phyloP scores from a whole-genome alignment of 2,888 invertebrate species.

The Amphipyra berbera region DNA sequence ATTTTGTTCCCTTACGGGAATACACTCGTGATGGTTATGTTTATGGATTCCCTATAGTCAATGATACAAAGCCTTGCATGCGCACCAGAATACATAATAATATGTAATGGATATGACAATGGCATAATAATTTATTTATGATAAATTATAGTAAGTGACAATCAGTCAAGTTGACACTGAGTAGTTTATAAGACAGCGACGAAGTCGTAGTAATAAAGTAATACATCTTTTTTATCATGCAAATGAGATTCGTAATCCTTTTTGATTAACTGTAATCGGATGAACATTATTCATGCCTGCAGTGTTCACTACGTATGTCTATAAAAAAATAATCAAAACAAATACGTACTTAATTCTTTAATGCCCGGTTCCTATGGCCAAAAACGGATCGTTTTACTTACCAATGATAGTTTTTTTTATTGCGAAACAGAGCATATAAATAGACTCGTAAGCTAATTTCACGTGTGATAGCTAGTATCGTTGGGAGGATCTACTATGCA shows the following conservation, averaged over 20 bases:
- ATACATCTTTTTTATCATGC: slow-evolving; percentile 6
- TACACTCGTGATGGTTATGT: background rate
- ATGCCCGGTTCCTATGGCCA: too few species aligned
- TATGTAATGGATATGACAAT: slow-evolving; percentile 15
- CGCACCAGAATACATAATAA: slow-evolving; percentile 13
- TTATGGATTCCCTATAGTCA: slow-evolving; percentile 8
- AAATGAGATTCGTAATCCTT: slow-evolving; percentile 3
- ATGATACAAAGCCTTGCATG: background rate
- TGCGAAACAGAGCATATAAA: too few species aligned
- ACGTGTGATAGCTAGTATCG: too few species aligned
- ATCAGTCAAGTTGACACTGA: slow-evolving; percentile 3
- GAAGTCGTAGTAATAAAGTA: slow-evolving; percentile 8
- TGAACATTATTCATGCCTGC: slow-evolving; percentile 14
- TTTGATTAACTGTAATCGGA: slow-evolving; percentile 24
- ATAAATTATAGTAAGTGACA: background rate
- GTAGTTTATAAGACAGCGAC: background rate
- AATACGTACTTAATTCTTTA: background rate
- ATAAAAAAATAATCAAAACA: too few species aligned
- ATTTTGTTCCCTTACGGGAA: background rate
- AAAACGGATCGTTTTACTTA: too few species aligned
- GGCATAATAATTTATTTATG: slow-evolving; percentile 2
- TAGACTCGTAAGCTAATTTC: too few species aligned
- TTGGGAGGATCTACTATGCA: too few species aligned
- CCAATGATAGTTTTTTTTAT: too few species aligned
- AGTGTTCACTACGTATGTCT: slow-evolving; percentile 7